Evolutionary conservation across 2,797 vertebrate species (phyloP).

Genomic region (Onychomys leucogaster): DNA sequence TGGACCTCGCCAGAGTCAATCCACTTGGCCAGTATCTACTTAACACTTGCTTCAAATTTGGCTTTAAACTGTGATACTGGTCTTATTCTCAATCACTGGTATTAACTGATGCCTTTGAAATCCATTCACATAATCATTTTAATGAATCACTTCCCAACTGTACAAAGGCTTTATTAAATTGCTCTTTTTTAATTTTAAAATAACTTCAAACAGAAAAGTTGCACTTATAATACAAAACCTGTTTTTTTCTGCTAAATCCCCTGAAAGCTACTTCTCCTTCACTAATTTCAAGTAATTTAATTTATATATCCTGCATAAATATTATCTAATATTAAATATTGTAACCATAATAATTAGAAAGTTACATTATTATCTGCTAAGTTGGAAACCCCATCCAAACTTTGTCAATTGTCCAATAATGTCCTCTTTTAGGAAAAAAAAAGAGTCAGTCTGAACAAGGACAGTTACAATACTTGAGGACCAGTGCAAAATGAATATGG

Average conservation of each 20-base stretch:
- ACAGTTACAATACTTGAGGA: not conserved
- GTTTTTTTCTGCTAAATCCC: not conserved
- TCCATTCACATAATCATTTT: not conserved
- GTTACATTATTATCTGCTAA: not conserved
- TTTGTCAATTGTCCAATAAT: not conserved
- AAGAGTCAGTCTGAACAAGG: not conserved
- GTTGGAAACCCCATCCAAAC: not conserved
- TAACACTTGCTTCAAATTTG: not conserved
- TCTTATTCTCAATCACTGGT: not conserved
- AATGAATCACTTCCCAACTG: not conserved
- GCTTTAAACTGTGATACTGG: not conserved
- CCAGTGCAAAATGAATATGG: not conserved
- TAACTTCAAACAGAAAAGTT: not conserved
- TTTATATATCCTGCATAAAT: not conserved
- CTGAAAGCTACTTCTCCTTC: not conserved
- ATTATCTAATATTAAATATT: not conserved
- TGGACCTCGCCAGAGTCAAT: not conserved
- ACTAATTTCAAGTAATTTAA: not conserved
- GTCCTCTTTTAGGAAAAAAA: not conserved
- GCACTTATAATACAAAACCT: not conserved
- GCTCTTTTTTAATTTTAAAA: not conserved
- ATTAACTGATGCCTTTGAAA: not conserved
- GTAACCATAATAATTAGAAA: not conserved
- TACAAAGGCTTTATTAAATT: not conserved
- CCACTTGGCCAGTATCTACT: not conserved